Evolutionary conservation across 1,140 invertebrate genomes (phyloP).

Genomic region (Drosophila pseudoobscura): DNA sequence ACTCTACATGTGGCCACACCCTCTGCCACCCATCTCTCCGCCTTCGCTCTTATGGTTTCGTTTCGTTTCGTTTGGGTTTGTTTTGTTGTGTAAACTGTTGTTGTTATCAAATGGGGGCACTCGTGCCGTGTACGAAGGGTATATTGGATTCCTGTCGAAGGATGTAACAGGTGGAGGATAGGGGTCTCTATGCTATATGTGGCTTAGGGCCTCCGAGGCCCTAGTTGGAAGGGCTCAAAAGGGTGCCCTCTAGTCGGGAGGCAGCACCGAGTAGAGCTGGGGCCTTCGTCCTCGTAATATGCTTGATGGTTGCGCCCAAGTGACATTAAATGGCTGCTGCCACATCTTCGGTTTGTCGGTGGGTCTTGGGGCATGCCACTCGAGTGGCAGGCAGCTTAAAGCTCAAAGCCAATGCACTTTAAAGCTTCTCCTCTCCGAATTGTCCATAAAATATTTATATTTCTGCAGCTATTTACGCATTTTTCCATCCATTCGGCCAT

Average conservation of each 20-base stretch:
- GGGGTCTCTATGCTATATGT: no score
- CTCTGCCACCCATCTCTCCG: neutral
- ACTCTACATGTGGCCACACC: conserved; percentile 67
- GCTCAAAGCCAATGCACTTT: conserved; percentile 45
- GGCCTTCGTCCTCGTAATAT: conserved; percentile 59
- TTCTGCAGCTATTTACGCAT: conserved; percentile 48
- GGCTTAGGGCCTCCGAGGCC: no score
- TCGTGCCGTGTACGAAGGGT: conserved; percentile 34
- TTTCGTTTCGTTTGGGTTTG: conserved; percentile 59
- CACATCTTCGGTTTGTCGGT: conserved; percentile 38
- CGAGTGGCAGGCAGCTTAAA: conserved; percentile 68
- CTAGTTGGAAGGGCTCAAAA: no score
- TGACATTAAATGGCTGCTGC: conserved; percentile 77
- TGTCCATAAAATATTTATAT: conserved; percentile 55
- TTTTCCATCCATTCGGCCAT: conserved; percentile 58
- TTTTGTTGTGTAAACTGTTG: conserved; percentile 78
- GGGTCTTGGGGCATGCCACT: conserved; percentile 31
- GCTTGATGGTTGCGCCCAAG: conserved; percentile 76
- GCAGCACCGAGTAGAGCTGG: conserved; percentile 13
- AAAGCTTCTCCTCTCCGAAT: conserved; percentile 34
- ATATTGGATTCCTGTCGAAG: neutral
- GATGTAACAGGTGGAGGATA: no score
- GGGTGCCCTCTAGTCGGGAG: no score
- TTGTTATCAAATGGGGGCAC: conserved; percentile 44
- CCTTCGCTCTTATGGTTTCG: conserved; percentile 15